Base-by-base conservation (phyloP, 2,113 vertebrate species). In the Origma solitaria region DNA sequence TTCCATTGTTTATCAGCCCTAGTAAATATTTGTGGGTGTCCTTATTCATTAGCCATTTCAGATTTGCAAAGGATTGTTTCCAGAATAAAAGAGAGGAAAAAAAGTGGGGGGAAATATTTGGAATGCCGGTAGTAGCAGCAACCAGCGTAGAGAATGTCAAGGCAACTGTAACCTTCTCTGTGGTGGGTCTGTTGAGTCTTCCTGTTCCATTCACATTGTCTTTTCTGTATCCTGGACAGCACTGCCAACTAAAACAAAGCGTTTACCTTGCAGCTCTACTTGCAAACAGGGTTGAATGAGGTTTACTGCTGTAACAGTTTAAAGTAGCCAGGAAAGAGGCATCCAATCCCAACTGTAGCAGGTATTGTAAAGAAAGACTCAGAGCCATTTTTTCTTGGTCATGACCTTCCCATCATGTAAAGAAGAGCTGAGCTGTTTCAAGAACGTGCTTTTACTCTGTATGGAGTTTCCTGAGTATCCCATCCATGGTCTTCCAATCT, bases 1-100 rank as follows among this genome's bases (percentile, higher is more conserved):
- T 96, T 96, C 85, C 92, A 90, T 96, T 97, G 92, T 97, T 96
- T 97, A 95, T 96, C 93, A 93, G 25, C 51, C 90, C 71, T 62
- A 75, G 82, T 96, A 95, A 96, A 96, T 96, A 95, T 77, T 82
- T 96, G 92, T 90, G 95, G 94, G 76, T 88, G 56, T 78, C 79
- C 30, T 18, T 92, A 66, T 73, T 93, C 75, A 77, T 86, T 85
- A 88, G 83, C 18, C 77, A 66, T 66, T 94, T 94, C 38, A 70
- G 84, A 93, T 94, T 96, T 90, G 44, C 9, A 65, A 77, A 77
- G 28, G 47, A 60, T 6, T 47, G 50, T 76, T 92, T 89, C 65
- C 45, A 71, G 92, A 94, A 91, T 70, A 70, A 92, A 70, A 80
- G 5, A 64, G 13, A 49, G 8, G 18, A 3, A 15, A 42, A 45